These are phyloP conservation scores for Synergus japonicus DNA, from an alignment of 2,888 invertebrate genomes.

Conservation along the genomic window DNA sequence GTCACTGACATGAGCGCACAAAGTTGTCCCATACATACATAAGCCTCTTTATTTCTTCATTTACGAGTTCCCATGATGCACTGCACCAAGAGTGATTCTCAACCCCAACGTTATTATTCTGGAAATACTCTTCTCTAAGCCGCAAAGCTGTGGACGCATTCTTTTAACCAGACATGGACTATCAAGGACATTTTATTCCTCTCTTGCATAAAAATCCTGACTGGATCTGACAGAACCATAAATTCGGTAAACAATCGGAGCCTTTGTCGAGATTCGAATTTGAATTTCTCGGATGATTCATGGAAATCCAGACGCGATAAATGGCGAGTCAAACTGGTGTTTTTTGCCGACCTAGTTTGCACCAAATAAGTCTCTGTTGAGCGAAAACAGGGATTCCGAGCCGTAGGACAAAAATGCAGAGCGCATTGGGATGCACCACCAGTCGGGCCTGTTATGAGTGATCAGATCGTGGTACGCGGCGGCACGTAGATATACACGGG, in stretches of 20 bases:
- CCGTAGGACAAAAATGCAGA: conserved; percentile 46
- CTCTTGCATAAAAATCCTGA: background rate
- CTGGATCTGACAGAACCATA: background rate
- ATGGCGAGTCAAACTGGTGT: background rate
- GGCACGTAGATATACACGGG: conserved; percentile 54
- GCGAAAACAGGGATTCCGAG: conserved; percentile 31
- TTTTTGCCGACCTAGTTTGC: background rate
- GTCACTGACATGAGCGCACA: conserved; percentile 59
- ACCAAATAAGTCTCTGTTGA: background rate
- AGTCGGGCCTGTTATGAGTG: conserved; percentile 63
- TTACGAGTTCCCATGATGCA: conserved; percentile 1
- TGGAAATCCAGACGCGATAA: background rate
- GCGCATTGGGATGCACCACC: conserved; percentile 60
- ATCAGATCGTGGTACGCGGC: conserved; percentile 63
- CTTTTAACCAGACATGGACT: background rate
- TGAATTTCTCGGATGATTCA: background rate
- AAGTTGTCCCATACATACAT: conserved; percentile 55
- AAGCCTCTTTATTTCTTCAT: conserved; percentile 50
- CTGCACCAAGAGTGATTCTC: conserved; percentile 50
- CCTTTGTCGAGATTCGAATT: background rate
- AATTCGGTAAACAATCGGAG: background rate
- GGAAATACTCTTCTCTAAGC: background rate
- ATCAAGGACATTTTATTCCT: background rate
- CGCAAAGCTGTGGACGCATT: background rate
- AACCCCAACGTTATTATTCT: conserved; percentile 50